Evolutionary conservation across 1,140 invertebrate genomes (phyloP), one percentile per base, ranked within the genome.

Genomic region (Panulirus ornatus): DNA sequence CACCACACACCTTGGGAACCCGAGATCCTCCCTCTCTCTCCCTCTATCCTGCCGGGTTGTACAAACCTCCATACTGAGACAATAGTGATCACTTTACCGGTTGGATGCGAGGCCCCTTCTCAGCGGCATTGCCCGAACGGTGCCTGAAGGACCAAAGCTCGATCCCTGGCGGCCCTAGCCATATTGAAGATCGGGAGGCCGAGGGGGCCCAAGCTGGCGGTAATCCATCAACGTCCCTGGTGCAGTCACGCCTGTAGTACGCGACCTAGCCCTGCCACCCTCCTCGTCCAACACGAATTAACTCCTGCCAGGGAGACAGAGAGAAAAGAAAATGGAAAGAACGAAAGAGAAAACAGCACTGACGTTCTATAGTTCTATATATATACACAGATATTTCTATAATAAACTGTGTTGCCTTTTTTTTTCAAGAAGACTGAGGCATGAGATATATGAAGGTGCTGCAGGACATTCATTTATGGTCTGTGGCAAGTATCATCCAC

Each of bases 101-200:
- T 30, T 30, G 30, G 19, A 6, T 5, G 58, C 22, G 11, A 11
- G n/a, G 27, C n/a, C 11, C 1, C n/a, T 11, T n/a, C 1, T 3
- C 58, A 66, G n/a, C 19, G 19, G n/a, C 11, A 19, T 3, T 6
- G 58, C 16, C 27, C 86, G 86, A 82, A 88, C 86, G 66, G 42
- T 88, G 16, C 86, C 86, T 78, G 27, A 71, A 71, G 86, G 58
- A 88, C 86, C 86, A 36, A 70, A 88, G n/a, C 54, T 51, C 36
- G n/a, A 78, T 88, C 86, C 78, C 86, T 73, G 27, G 86, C 81
- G 86, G 73, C 86, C 54, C 76, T 58, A 44, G 86, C 85, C 86
- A 88, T 88, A 88, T 88, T 88, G 86, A 88, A 88, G 86, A 88
- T 88, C 86, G 86, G 76, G 76, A 88, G 86, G 86, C 86, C 86